Conservation (phyloP, 1,140 invertebrate genomes). For the Chironomus striatipennis region DNA sequence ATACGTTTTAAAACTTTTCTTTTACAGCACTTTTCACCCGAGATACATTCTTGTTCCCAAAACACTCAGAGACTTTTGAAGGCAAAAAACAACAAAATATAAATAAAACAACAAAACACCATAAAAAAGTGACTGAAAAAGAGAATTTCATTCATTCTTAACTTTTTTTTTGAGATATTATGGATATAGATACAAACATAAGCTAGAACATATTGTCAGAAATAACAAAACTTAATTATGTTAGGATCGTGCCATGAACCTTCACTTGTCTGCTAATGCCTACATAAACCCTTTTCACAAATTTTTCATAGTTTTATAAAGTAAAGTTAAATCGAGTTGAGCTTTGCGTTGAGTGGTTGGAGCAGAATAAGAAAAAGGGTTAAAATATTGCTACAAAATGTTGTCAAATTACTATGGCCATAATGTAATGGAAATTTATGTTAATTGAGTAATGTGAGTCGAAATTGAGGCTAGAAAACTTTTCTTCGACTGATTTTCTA, state of each 20-base stretch:
- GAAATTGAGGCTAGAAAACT: no score
- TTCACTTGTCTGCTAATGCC: neutral
- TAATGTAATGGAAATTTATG: no score
- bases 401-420: no score
- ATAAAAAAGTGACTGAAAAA: neutral
- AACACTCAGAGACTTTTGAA: neutral
- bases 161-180: neutral
- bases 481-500: no score
- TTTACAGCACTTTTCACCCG: neutral
- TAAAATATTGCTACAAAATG: no score
- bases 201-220: neutral
- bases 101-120: neutral
- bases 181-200: neutral
- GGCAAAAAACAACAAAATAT: neutral
- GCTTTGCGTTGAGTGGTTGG: no score
- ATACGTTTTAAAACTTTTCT: neutral
- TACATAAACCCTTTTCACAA: conserved; percentile 6
- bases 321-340: neutral
- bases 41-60: neutral
- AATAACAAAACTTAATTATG: conserved; percentile 10
- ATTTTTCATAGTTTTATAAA: neutral
- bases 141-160: neutral
- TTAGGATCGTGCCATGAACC: neutral
- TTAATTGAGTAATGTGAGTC: no score
- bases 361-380: neutral